Base-by-base conservation (phyloP, 1,140 invertebrate genomes). In the Drosophila suzukii region DNA sequence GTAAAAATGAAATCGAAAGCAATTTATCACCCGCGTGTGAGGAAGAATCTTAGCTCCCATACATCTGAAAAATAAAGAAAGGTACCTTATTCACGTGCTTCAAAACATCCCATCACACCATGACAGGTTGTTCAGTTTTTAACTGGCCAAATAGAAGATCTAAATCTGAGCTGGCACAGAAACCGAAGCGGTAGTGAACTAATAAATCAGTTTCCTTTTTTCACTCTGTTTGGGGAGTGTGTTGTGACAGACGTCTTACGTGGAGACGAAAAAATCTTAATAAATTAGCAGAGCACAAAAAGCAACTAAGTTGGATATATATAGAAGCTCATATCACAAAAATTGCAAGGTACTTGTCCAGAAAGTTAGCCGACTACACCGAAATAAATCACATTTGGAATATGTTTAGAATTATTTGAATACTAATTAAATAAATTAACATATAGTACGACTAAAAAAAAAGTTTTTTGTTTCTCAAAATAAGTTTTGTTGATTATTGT, bases 141-240 rank as follows among this genome's bases (percentile, higher is more conserved):
- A 27, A 11, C 63, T 46, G 38, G 20, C n/a, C 36, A 71, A 71
- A 71, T 57, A 71, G 20, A 50, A 70, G 34, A 41, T 36, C 49
- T 34, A 10, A 51, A 11, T 17, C 50, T 39, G 7, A 50, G 32
- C 10, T 66, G 24, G 6, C 32, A 13, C 30, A 63, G 60, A 66
- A 65, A 51, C 44, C 6, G 17, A 27, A 57, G 43, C 36, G 43
- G 65, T 70, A 57, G 63, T 32, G 17, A 36, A 15, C n/a, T 47
- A 49, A 58, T 71, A 71, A 71, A 71, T 71, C 66, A 71, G 67
- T 34, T 47, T 24, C 13, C 36, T 44, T 71, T 71, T 56, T 68
- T 58, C 20, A 15, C 43, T 27, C 12, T 49, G 44, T 66, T 66
- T 67, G 62, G n/a, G 13, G n/a, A 15, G 30, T 61, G 39, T 44